Evolutionary conservation across 92 coral and sea anemone genomes (phyloP).

Genomic region (Parazoanthus atlanticus): DNA sequence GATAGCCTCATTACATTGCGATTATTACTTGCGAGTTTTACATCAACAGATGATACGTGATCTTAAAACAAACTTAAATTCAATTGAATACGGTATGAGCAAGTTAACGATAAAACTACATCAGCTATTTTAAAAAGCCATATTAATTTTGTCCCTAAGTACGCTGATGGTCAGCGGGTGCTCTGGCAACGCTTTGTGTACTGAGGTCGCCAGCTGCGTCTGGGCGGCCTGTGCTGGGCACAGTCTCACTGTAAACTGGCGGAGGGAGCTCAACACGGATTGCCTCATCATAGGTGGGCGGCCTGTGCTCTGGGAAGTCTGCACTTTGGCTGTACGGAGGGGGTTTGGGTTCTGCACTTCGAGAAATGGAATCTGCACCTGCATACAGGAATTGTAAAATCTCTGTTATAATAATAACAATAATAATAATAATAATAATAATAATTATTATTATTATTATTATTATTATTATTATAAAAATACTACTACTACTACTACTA

Average conservation of each 20-base stretch:
- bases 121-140: neutral
- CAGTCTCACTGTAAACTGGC: conserved; percentile 30
- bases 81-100: neutral
- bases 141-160: conserved; percentile 1
- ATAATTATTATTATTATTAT: no score
- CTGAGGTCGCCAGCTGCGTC: neutral
- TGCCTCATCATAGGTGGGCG: conserved; percentile 46
- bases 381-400: neutral
- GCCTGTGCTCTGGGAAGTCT: conserved; percentile 31
- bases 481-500: no score
- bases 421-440: no score
- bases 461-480: no score
- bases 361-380: conserved; percentile 35
- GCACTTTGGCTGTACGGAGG: conserved; percentile 37
- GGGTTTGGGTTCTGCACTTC: conserved; percentile 34
- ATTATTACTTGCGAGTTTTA: neutral
- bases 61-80: no score
- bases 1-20: no score
- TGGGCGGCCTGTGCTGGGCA: conserved; percentile 17
- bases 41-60: neutral
- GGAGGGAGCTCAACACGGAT: conserved; percentile 39
- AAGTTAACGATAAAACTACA: no score
- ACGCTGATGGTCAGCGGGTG: conserved; percentile 21
- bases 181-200: conserved; percentile 3
- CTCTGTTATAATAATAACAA: neutral